Conservation (phyloP, 2,888 invertebrate species). For the Cecidostiba fungosa region DNA sequence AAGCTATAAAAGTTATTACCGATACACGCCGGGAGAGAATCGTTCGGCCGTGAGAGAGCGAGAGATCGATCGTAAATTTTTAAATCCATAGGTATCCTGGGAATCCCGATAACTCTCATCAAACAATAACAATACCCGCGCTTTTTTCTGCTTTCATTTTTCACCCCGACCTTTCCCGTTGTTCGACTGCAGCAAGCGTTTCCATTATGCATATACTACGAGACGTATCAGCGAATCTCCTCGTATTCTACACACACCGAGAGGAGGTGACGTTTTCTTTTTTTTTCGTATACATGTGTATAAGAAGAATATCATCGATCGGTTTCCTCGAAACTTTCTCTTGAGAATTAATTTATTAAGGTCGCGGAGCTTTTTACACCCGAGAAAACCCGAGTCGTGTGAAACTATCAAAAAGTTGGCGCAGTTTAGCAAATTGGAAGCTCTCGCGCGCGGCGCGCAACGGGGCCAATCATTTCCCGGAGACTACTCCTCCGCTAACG, state of each 20-base stretch:
- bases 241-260: not conserved
- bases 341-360: not conserved
- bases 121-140: not conserved
- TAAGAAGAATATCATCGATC: not conserved
- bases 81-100: not conserved
- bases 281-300: not conserved
- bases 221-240: too few relatives aligned
- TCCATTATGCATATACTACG: too few relatives aligned
- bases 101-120: not conserved
- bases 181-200: too few relatives aligned
- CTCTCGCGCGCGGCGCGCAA: not conserved
- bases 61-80: not conserved
- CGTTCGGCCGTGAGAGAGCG: not conserved
- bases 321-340: not conserved
- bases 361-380: not conserved
- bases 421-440: constrained; percentile 7
- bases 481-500: not conserved
- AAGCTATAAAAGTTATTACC: not conserved
- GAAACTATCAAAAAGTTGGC: not conserved
- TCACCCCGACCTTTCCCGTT: too few relatives aligned
- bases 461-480: constrained; percentile 2
- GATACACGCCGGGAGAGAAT: not conserved
- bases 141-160: too few relatives aligned
- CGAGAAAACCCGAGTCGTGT: not conserved
- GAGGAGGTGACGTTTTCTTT: not conserved